These are phyloP conservation scores for Umimayanthus kanabou DNA, from an alignment of 92 coral and sea anemone genomes.

Conservation along the genomic window DNA sequence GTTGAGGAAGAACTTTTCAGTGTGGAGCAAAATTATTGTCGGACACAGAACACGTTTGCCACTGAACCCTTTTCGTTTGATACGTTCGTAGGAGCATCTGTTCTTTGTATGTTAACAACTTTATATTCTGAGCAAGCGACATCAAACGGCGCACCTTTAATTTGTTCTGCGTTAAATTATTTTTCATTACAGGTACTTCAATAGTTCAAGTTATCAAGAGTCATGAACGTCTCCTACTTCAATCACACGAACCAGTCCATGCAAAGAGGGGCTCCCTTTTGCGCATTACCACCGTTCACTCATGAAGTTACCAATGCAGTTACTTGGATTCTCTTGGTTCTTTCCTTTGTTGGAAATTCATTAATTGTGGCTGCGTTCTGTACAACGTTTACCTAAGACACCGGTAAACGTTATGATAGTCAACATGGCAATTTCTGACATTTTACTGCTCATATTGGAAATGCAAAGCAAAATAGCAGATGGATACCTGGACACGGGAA, in stretches of 20 bases:
- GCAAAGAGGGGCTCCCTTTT: not conserved
- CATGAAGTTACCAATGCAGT: not conserved
- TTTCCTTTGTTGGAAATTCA: not conserved
- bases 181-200: no score
- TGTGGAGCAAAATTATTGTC: no score
- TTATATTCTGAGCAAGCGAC: no score
- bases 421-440: conserved; percentile 2
- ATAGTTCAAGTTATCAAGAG: not conserved
- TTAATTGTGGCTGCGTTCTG: not conserved
- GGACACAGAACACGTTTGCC: no score
- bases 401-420: not conserved
- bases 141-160: no score
- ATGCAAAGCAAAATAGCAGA: not conserved
- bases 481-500: not conserved
- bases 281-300: not conserved
- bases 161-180: no score
- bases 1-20: no score
- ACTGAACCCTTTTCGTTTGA: no score
- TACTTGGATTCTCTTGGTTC: not conserved
- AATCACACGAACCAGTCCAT: not conserved
- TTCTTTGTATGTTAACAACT: no score
- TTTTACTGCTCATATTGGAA: not conserved
- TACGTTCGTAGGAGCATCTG: no score
- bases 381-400: not conserved
- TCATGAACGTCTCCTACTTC: not conserved